These are phyloP conservation scores for Athalia cordata DNA, from an alignment of 2,888 invertebrate genomes.

Conservation along the genomic window DNA sequence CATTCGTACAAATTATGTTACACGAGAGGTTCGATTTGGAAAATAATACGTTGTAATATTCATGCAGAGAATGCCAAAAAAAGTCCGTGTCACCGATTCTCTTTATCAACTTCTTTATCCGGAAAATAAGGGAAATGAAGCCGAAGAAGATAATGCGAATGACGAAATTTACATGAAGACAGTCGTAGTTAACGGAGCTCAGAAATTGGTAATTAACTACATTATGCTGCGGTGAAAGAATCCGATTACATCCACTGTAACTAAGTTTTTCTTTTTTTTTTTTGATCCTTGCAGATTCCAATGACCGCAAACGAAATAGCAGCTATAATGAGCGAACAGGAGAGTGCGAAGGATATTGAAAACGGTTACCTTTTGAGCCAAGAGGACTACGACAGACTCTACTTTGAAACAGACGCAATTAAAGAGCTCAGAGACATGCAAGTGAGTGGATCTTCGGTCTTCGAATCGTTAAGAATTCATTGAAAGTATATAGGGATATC, in stretches of 20 bases:
- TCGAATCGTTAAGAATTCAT: background rate
- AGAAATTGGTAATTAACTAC: conserved; percentile 51
- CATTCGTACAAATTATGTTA: background rate
- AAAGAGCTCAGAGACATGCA: conserved; percentile 77
- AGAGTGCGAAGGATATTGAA: conserved; percentile 73
- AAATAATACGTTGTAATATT: background rate
- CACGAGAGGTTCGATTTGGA: background rate
- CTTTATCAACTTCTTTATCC: conserved; percentile 62
- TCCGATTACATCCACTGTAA: background rate
- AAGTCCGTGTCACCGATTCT: conserved; percentile 56
- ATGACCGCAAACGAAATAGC: conserved; percentile 56
- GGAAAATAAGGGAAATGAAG: conserved; percentile 48
- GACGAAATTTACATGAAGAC: conserved; percentile 59
- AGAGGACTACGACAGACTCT: conserved; percentile 77
- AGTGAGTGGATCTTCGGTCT: conserved; percentile 71
- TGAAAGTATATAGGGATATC: background rate
- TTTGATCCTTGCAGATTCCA: conserved; percentile 52
- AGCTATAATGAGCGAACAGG: conserved; percentile 66
- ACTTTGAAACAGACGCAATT: conserved; percentile 79
- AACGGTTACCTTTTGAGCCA: conserved; percentile 77
- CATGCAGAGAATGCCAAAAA: conserved; percentile 54
- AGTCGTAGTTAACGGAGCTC: conserved; percentile 54
- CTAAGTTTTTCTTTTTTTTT: conserved; percentile 1
- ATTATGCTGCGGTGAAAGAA: background rate
- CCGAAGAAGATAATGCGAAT: conserved; percentile 52